A percentile compares a stretch with the other conserved stretches of the same genome.
Evolutionary conservation across 2,797 vertebrate genomes (phyloP).

Genomic region (Sorex maritimensis): DNA sequence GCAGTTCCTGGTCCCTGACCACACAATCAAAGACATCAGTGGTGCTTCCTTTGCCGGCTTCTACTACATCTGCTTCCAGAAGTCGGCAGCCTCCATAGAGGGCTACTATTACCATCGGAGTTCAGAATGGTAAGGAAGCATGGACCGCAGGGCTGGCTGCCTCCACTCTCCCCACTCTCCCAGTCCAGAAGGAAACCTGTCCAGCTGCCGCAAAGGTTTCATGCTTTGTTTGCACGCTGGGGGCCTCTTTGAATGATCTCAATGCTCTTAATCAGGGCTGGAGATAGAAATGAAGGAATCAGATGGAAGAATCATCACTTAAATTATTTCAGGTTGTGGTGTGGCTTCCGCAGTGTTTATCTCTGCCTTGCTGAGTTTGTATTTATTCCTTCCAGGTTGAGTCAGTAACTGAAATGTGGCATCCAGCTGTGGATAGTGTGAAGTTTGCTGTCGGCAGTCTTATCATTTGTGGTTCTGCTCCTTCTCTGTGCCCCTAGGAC

Average conservation of each 20-base stretch:
- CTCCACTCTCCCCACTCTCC: background rate
- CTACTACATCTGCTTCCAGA: conserved; percentile 99
- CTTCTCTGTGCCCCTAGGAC: too few species aligned
- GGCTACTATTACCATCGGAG: conserved; percentile 98
- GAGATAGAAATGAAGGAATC: background rate
- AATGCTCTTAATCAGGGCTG: background rate
- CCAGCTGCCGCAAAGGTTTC: background rate
- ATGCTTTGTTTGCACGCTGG: background rate
- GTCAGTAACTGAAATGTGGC: background rate
- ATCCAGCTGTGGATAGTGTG: background rate
- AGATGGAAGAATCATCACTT: background rate
- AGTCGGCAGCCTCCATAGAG: conserved; percentile 98
- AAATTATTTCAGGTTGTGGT: background rate
- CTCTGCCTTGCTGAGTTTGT: background rate
- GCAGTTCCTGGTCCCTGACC: conserved; percentile 98
- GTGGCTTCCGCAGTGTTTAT: background rate
- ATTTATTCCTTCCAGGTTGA: conserved; percentile 19
- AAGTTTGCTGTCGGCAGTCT: background rate
- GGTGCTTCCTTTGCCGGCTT: conserved; percentile 99
- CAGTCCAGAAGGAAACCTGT: background rate
- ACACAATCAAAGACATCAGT: conserved; percentile 99
- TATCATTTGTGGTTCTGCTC: background rate
- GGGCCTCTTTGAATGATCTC: background rate
- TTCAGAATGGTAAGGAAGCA: conserved; percentile 95
- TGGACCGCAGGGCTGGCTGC: too few species aligned